Evolutionary conservation across 2,888 invertebrate species (phyloP).

Genomic region (Drosophila neotestacea): DNA sequence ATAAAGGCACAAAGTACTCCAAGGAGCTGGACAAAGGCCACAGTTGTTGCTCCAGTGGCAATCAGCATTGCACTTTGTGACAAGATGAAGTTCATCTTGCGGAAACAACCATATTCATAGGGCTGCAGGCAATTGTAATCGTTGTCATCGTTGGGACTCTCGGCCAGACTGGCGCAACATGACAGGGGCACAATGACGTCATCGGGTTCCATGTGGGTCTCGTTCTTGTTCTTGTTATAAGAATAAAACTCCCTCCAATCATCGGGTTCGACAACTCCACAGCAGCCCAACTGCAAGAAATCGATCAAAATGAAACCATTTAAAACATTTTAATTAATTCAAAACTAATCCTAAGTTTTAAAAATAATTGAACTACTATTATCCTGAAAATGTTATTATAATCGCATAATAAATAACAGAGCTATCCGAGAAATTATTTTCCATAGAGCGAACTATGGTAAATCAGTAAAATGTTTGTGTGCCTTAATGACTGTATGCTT

Average conservation of each 20-base stretch:
- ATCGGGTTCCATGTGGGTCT: constrained; percentile 53
- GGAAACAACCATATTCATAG: constrained; percentile 87
- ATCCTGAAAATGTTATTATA: too few relatives aligned
- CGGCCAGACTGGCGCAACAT: constrained; percentile 86
- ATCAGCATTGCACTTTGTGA: constrained; percentile 90
- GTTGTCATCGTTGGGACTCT: constrained; percentile 20
- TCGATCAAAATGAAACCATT: too few relatives aligned
- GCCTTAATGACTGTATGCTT: too few relatives aligned
- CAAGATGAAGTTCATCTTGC: constrained; percentile 87
- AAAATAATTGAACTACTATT: too few relatives aligned
- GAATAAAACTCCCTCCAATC: constrained; percentile 87
- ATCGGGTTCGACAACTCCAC: constrained; percentile 88
- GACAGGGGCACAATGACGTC: constrained; percentile 86
- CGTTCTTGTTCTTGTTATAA: constrained; percentile 47
- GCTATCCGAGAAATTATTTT: too few relatives aligned
- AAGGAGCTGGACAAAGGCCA: constrained; percentile 93
- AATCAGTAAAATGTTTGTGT: too few relatives aligned
- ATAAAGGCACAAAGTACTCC: constrained; percentile 96
- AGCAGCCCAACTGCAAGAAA: constrained; percentile 88
- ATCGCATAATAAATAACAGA: too few relatives aligned
- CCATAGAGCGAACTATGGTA: too few relatives aligned
- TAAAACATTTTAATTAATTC: too few relatives aligned
- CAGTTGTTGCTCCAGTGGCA: constrained; percentile 91
- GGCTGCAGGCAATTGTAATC: constrained; percentile 73
- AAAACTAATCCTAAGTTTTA: too few relatives aligned